Percentiles rank a stretch among this genome's conserved stretches.
Conservation (phyloP, 2,797 vertebrate species). For the Thunnus albacares region DNA sequence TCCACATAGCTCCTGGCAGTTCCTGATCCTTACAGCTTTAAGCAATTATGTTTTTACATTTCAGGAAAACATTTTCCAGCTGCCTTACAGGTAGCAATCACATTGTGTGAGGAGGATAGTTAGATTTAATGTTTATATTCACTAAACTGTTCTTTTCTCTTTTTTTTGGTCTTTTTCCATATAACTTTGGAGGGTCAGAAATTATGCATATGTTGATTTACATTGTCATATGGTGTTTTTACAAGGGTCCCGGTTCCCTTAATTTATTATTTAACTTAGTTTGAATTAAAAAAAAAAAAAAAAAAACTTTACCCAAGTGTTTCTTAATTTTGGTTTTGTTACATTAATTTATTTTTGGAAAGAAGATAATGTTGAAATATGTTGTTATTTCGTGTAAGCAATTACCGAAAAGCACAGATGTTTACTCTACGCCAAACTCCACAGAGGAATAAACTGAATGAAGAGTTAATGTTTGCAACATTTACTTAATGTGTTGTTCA, state of each 20-base stretch:
- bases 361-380: background rate
- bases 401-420: background rate
- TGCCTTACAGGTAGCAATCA: constrained; percentile 63
- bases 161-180: background rate
- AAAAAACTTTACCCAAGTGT: background rate
- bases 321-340: background rate
- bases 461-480: background rate
- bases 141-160: background rate
- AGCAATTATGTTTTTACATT: constrained; percentile 80
- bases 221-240: background rate
- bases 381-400: background rate
- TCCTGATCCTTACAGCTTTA: constrained; percentile 73
- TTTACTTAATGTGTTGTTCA: background rate
- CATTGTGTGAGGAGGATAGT: constrained; percentile 22
- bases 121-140: constrained; percentile 10
- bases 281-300: background rate
- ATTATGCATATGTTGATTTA: background rate
- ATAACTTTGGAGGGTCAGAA: background rate
- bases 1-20: constrained; percentile 45
- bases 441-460: background rate
- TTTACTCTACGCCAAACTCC: background rate
- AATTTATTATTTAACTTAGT: background rate
- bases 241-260: background rate
- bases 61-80: constrained; percentile 74
- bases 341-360: background rate